Evolutionary conservation across 2,888 invertebrate species (phyloP), one percentile per base, ranked within the genome.

Genomic region (Ganaspis brasiliensis): DNA sequence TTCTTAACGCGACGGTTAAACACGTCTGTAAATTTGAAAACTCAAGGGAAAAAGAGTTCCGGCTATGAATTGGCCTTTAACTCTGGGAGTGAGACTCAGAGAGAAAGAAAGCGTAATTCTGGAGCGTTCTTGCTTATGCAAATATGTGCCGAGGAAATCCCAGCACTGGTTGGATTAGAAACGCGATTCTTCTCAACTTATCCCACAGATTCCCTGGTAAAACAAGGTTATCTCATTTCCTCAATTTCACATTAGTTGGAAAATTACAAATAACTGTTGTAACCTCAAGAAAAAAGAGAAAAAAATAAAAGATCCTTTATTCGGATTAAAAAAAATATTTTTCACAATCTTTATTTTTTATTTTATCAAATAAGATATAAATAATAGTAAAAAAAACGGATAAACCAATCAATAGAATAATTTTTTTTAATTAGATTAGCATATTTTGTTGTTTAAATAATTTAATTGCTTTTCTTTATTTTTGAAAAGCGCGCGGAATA

Each of bases 171-270:
- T 8, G 52, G 52, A 52, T 52, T 52, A 52, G 52, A 52, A 52
- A 9, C 9, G 52, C 52, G 19, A 52, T 52, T 52, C 52, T 52
- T 52, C 19, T 19, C 52, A 16, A 52, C 52, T 52, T 52, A 52
- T 19, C 19, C 19, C 52, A 6, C 6, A 52, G 52, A 52, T 52
- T 52, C 19, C 2, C 52, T 52, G 16, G 52, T 52, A 52, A 19
- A 52, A 19, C 52, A 52, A 52, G 52, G 52, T 52, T 52, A 52
- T 52, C 19, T 52, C 52, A 52, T 52, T 52, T 52, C 6, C 49
- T 19, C 8, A 52, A 52, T 52, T 52, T 5, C 8, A 16, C 52
- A 49, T 49, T 49, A 49, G n/a, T 16, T 2, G 1, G 6, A n/a
- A n/a, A 31, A 31, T 31, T 31, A 31, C 31, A 31, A 31, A 6